Percentiles rank a stretch among this genome's conserved stretches.
These are phyloP conservation scores for Hucho hucho DNA, from an alignment of 2,113 vertebrate species.

Conservation along the genomic window DNA sequence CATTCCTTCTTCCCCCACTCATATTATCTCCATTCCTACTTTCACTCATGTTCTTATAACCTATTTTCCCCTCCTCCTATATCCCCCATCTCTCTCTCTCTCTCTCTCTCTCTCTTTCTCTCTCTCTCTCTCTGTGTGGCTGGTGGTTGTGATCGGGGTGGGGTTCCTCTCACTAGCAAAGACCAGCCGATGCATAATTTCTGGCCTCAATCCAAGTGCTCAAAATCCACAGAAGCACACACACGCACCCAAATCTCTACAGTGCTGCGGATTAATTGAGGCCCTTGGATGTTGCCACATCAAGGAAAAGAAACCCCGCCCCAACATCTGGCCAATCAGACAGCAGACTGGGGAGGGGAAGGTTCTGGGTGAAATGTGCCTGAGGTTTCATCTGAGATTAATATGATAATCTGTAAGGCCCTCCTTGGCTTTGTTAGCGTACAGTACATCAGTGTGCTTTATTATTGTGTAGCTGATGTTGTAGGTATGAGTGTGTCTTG, in stretches of 20 bases:
- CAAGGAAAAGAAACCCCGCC: too few species aligned
- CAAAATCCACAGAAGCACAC: slow-evolving; percentile 18
- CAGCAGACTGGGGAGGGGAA: too few species aligned
- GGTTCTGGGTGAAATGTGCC: too few species aligned
- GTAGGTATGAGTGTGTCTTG: not conserved
- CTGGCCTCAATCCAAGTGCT: slow-evolving; percentile 10
- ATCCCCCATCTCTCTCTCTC: not conserved
- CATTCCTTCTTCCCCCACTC: not conserved
- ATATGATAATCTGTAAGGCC: too few species aligned
- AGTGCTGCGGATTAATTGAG: too few species aligned
- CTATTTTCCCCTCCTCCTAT: too few species aligned
- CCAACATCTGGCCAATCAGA: too few species aligned
- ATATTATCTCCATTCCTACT: not conserved
- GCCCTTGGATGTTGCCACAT: too few species aligned
- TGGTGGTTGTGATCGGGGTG: slow-evolving; percentile 19
- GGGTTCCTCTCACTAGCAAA: slow-evolving; percentile 38
- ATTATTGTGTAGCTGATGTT: not conserved
- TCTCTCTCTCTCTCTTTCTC: not conserved
- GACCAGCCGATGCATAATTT: slow-evolving; percentile 32
- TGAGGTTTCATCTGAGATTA: too few species aligned
- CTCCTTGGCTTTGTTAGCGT: too few species aligned
- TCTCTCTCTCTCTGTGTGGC: slow-evolving; percentile 8
- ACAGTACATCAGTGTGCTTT: too few species aligned
- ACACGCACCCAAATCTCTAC: not conserved
- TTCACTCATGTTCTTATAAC: not conserved